phyloP scores from a whole-genome alignment of 2,113 vertebrate species.

The Eidolon helvum region DNA sequence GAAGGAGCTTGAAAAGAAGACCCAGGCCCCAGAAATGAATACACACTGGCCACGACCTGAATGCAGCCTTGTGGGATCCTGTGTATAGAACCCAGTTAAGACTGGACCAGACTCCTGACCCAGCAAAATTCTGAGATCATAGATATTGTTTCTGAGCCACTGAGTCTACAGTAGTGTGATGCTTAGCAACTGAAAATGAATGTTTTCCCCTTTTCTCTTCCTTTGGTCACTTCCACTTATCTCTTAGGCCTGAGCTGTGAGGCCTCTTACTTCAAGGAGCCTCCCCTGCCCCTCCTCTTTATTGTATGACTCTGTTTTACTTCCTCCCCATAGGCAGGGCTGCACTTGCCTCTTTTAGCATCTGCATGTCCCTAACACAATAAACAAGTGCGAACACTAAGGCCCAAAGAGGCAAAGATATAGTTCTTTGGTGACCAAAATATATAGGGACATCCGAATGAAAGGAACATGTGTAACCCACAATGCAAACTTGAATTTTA shows the following conservation, averaged over 20 bases:
- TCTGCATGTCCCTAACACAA: not conserved
- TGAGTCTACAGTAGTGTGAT: not conserved
- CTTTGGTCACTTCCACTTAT: not conserved
- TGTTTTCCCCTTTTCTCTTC: not conserved
- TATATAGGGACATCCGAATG: not conserved
- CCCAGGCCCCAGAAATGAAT: not conserved
- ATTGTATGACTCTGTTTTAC: not conserved
- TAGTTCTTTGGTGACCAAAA: not conserved
- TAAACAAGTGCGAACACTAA: not conserved
- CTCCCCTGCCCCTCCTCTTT: not conserved
- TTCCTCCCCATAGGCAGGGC: not conserved
- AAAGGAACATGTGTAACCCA: not conserved
- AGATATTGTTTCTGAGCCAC: not conserved
- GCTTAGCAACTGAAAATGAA: not conserved
- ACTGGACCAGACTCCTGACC: not conserved
- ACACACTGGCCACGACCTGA: accelerated
- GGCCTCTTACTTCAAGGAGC: not conserved
- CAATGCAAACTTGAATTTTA: not conserved
- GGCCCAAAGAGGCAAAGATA: not conserved
- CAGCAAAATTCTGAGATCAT: not conserved
- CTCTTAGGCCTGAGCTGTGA: not conserved
- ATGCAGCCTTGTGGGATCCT: accelerated
- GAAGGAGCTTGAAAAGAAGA: not conserved
- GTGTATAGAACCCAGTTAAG: not conserved
- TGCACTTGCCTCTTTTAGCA: not conserved